phyloP scores from a whole-genome alignment of 2,888 invertebrate species.

The Eupithecia subfuscata region DNA sequence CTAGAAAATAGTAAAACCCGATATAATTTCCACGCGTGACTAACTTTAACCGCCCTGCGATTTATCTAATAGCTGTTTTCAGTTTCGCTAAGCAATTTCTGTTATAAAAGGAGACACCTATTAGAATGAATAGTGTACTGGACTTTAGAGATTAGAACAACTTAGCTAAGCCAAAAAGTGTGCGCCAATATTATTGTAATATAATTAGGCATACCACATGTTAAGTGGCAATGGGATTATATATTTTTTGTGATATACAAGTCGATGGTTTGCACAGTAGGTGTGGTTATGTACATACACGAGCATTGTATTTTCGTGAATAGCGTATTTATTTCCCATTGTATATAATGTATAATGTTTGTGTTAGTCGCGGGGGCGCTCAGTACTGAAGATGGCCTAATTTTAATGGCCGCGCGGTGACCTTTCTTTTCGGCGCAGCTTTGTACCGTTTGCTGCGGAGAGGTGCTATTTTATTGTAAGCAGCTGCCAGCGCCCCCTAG shows the following conservation, averaged over 20 bases:
- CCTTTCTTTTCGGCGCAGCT: conserved; percentile 41
- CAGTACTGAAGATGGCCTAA: conserved; percentile 59
- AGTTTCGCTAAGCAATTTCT: neutral
- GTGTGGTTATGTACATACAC: conserved; percentile 75
- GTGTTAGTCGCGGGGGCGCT: conserved; percentile 50
- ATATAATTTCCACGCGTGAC: too few relatives aligned
- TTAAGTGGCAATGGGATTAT: conserved; percentile 61
- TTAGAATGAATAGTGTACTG: conserved; percentile 4
- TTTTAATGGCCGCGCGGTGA: conserved; percentile 43
- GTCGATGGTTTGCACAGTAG: conserved; percentile 53
- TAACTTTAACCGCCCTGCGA: neutral
- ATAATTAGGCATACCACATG: conserved; percentile 51
- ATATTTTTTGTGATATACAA: conserved; percentile 67
- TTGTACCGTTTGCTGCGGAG: conserved; percentile 22
- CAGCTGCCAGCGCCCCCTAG: conserved; percentile 55
- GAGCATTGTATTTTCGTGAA: conserved; percentile 70
- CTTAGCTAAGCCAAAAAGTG: conserved; percentile 78
- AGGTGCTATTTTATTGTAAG: conserved; percentile 40
- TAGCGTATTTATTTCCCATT: conserved; percentile 79
- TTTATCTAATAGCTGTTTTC: conserved; percentile 7
- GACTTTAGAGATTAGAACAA: conserved; percentile 51
- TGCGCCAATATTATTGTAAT: conserved; percentile 66
- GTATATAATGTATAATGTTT: conserved; percentile 80
- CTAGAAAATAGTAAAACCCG: too few relatives aligned
- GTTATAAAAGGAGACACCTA: neutral